Percentiles rank a stretch among this genome's conserved stretches.
These are phyloP conservation scores for Erebia aethiops DNA, from an alignment of 2,888 invertebrate species.

Conservation along the genomic window DNA sequence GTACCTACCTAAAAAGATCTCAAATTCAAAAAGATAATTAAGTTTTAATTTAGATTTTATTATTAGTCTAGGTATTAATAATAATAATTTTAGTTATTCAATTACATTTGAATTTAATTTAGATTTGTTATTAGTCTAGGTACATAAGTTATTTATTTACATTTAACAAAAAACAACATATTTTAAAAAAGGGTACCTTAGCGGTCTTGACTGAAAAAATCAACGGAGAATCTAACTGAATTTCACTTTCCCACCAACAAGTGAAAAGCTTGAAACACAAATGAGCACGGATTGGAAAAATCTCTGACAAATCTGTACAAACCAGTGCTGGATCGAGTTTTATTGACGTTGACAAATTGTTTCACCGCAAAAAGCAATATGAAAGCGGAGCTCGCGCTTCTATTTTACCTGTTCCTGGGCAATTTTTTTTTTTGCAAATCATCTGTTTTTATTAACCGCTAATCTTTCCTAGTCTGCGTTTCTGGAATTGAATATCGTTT, in stretches of 20 bases:
- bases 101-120: no score
- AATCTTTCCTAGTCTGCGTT: constrained; percentile 20
- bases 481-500: constrained; percentile 21
- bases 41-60: no score
- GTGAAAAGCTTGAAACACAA: constrained; percentile 28
- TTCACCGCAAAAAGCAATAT: constrained; percentile 39
- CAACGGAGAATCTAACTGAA: neutral
- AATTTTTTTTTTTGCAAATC: constrained; percentile 34
- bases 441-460: constrained; percentile 35
- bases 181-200: no score
- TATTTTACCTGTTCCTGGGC: constrained; percentile 36
- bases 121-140: no score
- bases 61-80: no score
- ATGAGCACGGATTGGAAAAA: constrained; percentile 34
- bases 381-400: constrained; percentile 27
- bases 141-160: no score
- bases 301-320: constrained; percentile 31
- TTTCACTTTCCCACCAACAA: constrained; percentile 12
- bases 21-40: no score
- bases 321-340: constrained; percentile 31
- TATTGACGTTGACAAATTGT: constrained; percentile 41
- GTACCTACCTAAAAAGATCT: no score
- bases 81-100: no score
- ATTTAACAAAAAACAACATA: no score
- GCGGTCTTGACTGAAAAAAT: no score